Conservation (phyloP, 92 coral and sea anemone genomes). For the Porites rus region DNA sequence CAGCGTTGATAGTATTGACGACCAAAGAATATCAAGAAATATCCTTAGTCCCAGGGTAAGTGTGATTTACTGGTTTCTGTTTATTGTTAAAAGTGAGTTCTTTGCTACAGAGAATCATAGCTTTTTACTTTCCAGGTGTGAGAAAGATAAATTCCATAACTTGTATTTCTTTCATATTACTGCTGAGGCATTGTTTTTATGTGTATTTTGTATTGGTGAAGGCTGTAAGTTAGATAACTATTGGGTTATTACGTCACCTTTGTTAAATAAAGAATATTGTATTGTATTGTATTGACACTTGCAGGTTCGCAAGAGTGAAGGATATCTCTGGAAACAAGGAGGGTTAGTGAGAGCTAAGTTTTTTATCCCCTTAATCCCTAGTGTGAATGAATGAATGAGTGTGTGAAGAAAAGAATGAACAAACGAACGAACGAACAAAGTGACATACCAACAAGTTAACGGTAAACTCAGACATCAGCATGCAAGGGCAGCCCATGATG, state of each 20-base stretch:
- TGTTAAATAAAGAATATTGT: too few relatives aligned
- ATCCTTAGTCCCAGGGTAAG: conserved; percentile 44
- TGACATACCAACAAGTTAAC: too few relatives aligned
- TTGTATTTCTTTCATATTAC: not conserved
- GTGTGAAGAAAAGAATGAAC: too few relatives aligned
- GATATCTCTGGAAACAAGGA: conserved; percentile 93
- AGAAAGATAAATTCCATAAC: not conserved
- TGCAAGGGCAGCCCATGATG: too few relatives aligned
- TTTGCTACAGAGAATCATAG: not conserved
- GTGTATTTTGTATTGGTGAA: too few relatives aligned
- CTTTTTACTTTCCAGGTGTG: not conserved
- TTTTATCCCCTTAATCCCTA: not conserved
- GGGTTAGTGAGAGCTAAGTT: conserved; percentile 69
- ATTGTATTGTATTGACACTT: too few relatives aligned
- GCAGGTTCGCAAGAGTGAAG: conserved; percentile 85
- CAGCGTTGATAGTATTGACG: conserved; percentile 46
- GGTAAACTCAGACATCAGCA: too few relatives aligned
- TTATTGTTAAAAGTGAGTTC: not conserved
- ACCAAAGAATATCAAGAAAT: not conserved
- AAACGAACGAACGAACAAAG: too few relatives aligned
- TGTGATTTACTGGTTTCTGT: not conserved
- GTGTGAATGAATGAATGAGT: not conserved
- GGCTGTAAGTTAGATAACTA: too few relatives aligned
- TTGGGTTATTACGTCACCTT: too few relatives aligned
- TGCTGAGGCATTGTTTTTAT: too few relatives aligned